Evolutionary conservation across 1,140 invertebrate species (phyloP), one percentile per base, ranked within the genome.

Genomic region (Stenopsyche tienmushanensis): DNA sequence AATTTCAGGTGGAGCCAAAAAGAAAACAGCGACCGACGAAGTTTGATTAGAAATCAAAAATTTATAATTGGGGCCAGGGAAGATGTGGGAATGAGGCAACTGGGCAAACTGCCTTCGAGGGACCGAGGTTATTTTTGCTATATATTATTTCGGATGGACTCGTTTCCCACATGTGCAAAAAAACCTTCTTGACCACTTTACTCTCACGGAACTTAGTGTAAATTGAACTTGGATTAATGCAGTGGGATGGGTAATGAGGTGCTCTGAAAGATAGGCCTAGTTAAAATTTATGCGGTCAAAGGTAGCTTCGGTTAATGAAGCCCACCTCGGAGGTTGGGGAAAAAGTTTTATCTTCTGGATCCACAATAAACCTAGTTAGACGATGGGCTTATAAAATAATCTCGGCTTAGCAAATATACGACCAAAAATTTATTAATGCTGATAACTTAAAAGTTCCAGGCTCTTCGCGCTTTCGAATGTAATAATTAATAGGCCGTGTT

Each of bases 151-250:
- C 29, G 29, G 29, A 39, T 8, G 18, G 41, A 1, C 18, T 42
- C 18, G n/a, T 42, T 42, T 42, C 9, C 41, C 18, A 3, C 2
- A 17, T 17, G 9, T 42, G 41, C 18, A 17, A 42, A 17, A 9
- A 25, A 54, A 25, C 23, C 18, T 29, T 10, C 52, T 15, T 23
- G 26, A 10, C 54, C 34, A 45, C 44, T 59, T 59, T 45, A 34
- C 41, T 45, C 24, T 2, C 8, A 18, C 25, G 41, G 42, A 62
- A 62, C 59, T 52, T 21, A 29, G 59, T 62, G 59, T 52, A 62
- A 62, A 62, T 62, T 62, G 59, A 52, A 62, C 59, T 10, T 45
- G 49, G 59, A 62, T 62, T 62, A 52, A 39, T 18, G 47, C 9
- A n/a, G 8, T 5, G 24, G 59, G 47, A 25, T 34, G 59, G 59